Percentiles rank a stretch among this genome's conserved stretches.
phyloP scores from a whole-genome alignment of 2,797 vertebrate species.

The Malurus splendens region DNA sequence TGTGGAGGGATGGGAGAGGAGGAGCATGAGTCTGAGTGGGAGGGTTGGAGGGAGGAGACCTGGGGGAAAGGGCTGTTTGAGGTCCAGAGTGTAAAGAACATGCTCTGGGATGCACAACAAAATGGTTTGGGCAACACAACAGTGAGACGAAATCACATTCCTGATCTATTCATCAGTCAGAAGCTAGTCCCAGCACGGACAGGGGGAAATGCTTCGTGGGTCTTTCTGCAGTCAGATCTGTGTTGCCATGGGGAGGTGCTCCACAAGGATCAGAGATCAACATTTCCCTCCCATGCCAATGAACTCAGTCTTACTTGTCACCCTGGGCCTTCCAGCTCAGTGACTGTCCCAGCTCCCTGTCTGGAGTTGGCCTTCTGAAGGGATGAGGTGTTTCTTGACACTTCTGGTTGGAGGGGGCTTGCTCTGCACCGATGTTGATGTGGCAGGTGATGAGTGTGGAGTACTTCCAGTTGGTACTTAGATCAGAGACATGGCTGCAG shows the following conservation, averaged over 20 bases:
- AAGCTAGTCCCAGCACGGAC: rapidly evolving
- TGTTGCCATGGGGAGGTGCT: not conserved
- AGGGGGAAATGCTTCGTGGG: not conserved
- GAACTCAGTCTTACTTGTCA: not conserved
- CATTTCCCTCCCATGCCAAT: not conserved
- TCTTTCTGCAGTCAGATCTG: not conserved
- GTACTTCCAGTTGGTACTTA: not conserved
- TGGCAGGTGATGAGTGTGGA: not conserved
- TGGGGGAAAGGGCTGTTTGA: not conserved
- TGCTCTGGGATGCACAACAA: not conserved
- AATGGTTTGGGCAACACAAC: not conserved
- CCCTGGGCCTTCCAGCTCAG: not conserved
- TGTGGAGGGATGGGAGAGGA: not conserved
- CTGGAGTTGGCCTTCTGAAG: not conserved
- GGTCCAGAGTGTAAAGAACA: not conserved
- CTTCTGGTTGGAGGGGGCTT: not conserved
- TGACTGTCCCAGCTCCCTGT: not conserved
- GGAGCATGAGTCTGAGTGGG: not conserved
- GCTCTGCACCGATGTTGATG: not conserved
- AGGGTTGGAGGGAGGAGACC: not conserved
- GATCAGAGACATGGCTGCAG: not conserved
- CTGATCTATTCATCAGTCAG: not conserved
- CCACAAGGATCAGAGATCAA: not conserved
- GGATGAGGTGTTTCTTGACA: not conserved
- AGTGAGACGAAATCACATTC: not conserved